A percentile compares a stretch with the other conserved stretches of the same genome.
These are phyloP conservation scores for Arenaria interpres DNA, from an alignment of 2,113 vertebrate species.

Conservation along the genomic window DNA sequence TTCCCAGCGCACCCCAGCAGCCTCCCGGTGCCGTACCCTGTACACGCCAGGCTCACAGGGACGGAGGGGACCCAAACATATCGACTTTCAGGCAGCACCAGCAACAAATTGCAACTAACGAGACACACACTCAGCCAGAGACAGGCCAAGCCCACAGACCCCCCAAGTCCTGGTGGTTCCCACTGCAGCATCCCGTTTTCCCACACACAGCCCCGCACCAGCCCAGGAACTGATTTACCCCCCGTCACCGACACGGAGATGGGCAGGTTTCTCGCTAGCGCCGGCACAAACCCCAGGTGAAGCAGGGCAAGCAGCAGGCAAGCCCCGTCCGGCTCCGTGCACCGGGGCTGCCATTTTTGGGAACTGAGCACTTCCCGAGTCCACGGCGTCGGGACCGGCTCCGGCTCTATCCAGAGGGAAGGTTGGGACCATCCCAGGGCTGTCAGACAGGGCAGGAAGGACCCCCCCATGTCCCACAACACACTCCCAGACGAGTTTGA, in stretches of 20 bases:
- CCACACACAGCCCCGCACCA: not conserved
- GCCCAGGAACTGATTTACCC: not conserved
- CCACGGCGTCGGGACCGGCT: not conserved
- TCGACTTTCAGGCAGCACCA: not conserved
- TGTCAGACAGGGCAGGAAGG: not conserved
- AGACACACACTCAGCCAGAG: not conserved
- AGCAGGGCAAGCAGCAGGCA: not conserved
- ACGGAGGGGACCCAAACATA: no score
- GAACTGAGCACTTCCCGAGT: not conserved
- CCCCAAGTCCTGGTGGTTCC: not conserved
- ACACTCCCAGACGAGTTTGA: not conserved
- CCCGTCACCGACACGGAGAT: fast-evolving
- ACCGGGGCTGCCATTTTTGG: not conserved
- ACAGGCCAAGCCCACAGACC: not conserved
- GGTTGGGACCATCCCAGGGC: not conserved
- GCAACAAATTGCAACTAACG: not conserved
- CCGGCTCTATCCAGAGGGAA: not conserved
- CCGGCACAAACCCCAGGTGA: not conserved
- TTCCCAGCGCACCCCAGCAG: not conserved
- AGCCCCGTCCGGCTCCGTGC: not conserved
- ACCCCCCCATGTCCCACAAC: fast-evolving
- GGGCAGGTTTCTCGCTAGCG: not conserved
- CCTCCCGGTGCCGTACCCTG: not conserved
- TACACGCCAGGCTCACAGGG: not conserved
- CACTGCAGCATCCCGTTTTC: not conserved